These are phyloP conservation scores for Margarornis squamiger DNA, from an alignment of 2,797 vertebrate species.

Conservation along the genomic window DNA sequence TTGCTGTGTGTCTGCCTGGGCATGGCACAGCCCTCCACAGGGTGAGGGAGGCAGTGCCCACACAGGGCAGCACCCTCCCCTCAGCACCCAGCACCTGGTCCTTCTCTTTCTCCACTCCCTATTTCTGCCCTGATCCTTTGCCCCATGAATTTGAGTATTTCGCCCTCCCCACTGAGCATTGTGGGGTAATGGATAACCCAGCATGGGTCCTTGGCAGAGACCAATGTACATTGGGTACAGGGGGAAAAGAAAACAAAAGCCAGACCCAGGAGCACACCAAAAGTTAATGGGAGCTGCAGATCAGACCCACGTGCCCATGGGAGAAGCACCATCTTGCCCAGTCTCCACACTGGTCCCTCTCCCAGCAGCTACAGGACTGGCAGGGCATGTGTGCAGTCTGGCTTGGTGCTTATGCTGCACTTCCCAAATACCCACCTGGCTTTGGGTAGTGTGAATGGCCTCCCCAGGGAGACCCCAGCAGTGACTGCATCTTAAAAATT, in stretches of 20 bases:
- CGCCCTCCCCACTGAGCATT: accelerated
- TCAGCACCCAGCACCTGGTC: background rate
- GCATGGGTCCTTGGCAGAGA: background rate
- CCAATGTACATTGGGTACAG: accelerated
- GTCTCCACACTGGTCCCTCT: background rate
- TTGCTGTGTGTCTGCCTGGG: background rate
- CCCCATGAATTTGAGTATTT: background rate
- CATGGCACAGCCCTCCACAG: background rate
- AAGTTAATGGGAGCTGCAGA: background rate
- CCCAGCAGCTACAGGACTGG: accelerated
- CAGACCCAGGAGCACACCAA: background rate
- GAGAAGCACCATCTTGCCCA: background rate
- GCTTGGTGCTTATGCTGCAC: background rate
- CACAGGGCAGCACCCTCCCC: background rate
- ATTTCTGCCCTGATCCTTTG: background rate
- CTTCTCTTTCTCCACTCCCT: background rate
- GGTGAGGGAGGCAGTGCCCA: background rate
- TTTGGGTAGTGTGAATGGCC: background rate
- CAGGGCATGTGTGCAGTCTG: accelerated
- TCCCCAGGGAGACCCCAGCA: background rate
- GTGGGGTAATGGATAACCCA: accelerated
- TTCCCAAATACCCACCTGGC: background rate
- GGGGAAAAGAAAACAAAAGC: background rate
- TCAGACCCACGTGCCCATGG: accelerated
- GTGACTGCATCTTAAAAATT: accelerated